Percentiles rank a stretch among this genome's conserved stretches.
These are phyloP conservation scores for Puma concolor DNA, from an alignment of 2,113 vertebrate species.

Conservation along the genomic window DNA sequence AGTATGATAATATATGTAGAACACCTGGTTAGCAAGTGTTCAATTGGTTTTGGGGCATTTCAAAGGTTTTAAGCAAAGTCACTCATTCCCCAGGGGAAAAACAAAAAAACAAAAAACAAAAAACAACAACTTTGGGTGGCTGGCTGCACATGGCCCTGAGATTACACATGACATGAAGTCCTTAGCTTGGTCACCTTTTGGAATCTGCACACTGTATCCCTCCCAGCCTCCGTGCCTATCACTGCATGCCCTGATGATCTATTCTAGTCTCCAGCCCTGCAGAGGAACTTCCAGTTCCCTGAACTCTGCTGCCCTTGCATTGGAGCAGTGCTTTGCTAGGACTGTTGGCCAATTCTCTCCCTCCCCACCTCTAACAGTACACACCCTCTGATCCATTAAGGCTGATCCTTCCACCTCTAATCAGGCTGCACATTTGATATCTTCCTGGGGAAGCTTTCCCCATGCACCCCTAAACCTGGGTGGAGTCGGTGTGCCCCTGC, in stretches of 20 bases:
- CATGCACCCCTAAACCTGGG: fast-evolving
- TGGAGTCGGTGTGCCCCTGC: neutral
- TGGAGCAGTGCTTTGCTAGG: neutral
- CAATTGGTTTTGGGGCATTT: neutral
- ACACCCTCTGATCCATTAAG: neutral
- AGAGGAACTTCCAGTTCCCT: neutral
- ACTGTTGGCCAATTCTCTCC: neutral
- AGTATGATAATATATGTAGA: neutral
- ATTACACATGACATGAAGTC: neutral
- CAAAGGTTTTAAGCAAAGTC: conserved; percentile 30
- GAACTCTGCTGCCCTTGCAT: neutral
- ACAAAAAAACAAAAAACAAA: too few relatives aligned
- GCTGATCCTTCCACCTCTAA: neutral
- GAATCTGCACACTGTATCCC: neutral
- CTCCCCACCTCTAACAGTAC: neutral
- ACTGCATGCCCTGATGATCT: neutral
- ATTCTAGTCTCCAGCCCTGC: neutral
- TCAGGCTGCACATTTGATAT: neutral
- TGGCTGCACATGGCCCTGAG: neutral
- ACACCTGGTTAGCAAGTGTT: neutral
- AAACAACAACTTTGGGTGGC: neutral
- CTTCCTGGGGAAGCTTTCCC: neutral
- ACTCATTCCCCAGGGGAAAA: neutral
- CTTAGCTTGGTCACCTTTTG: neutral
- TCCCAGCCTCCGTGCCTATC: neutral